phyloP scores from a whole-genome alignment of 1,140 invertebrate genomes.

The Saccostrea cuccullata region DNA sequence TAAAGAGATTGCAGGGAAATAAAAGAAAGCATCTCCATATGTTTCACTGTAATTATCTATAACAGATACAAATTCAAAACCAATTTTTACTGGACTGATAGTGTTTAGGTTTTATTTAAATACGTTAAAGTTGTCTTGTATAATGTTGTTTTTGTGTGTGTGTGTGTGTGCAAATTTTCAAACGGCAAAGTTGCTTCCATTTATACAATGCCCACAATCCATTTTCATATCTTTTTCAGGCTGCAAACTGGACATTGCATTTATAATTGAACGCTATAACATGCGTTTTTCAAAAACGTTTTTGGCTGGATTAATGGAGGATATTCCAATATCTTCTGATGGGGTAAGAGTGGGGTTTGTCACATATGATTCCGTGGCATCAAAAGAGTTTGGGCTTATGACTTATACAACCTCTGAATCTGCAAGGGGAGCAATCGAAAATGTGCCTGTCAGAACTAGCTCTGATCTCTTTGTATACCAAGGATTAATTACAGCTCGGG shows the following conservation, averaged over 20 bases:
- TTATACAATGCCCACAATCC: no score
- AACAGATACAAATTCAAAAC: no score
- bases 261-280: not conserved
- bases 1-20: no score
- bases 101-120: no score
- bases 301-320: not conserved
- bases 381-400: not conserved
- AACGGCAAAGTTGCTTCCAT: no score
- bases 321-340: not conserved
- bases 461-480: not conserved
- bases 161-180: no score
- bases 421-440: not conserved
- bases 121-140: no score
- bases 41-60: no score
- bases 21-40: no score
- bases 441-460: not conserved
- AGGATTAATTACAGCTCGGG: slow-evolving; percentile 4
- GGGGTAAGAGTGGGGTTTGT: not conserved
- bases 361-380: not conserved
- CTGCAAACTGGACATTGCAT: not conserved
- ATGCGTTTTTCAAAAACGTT: not conserved
- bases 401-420: not conserved
- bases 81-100: no score
- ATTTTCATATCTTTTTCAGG: not conserved
- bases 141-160: no score